Percentiles rank a stretch among this genome's conserved stretches.
Evolutionary conservation across 2,888 invertebrate genomes (phyloP).

Genomic region (Caenorhabditis parvicauda): DNA sequence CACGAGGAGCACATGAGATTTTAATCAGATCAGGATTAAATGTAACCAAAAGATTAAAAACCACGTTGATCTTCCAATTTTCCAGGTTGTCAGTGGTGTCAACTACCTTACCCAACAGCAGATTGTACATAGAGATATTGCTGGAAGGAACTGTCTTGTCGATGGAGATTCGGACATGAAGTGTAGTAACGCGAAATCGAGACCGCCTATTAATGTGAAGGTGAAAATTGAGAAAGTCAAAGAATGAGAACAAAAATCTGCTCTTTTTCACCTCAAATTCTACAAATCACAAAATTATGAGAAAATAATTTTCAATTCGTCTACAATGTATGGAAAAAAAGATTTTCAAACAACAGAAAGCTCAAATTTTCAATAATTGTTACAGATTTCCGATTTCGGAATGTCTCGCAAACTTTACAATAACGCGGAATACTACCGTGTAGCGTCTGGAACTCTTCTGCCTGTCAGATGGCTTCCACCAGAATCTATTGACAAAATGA

Average conservation of each 20-base stretch:
- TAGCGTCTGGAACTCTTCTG: constrained; percentile 40
- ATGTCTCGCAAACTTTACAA: constrained; percentile 55
- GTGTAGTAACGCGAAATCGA: constrained; percentile 28
- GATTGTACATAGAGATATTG: constrained; percentile 82
- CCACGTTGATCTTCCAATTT: too few relatives aligned
- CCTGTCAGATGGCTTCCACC: constrained; percentile 90
- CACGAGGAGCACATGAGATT: too few relatives aligned
- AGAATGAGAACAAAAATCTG: neutral
- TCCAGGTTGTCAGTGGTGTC: constrained; percentile 77
- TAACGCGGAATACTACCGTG: constrained; percentile 53
- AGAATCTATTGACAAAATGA: constrained; percentile 92
- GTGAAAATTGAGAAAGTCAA: constrained; percentile 10
- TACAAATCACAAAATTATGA: neutral
- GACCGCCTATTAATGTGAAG: constrained; percentile 54
- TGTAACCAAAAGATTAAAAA: neutral
- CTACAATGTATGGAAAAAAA: neutral
- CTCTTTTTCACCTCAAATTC: neutral
- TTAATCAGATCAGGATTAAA: too few relatives aligned
- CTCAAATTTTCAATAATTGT: too few relatives aligned
- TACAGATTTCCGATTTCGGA: constrained; percentile 58
- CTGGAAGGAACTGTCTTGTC: constrained; percentile 92
- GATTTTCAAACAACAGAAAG: neutral
- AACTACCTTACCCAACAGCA: constrained; percentile 75
- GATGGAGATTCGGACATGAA: constrained; percentile 47
- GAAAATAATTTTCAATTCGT: neutral